Evolutionary conservation across 2,113 vertebrate species (phyloP).

Genomic region (Corythornis vintsioides): DNA sequence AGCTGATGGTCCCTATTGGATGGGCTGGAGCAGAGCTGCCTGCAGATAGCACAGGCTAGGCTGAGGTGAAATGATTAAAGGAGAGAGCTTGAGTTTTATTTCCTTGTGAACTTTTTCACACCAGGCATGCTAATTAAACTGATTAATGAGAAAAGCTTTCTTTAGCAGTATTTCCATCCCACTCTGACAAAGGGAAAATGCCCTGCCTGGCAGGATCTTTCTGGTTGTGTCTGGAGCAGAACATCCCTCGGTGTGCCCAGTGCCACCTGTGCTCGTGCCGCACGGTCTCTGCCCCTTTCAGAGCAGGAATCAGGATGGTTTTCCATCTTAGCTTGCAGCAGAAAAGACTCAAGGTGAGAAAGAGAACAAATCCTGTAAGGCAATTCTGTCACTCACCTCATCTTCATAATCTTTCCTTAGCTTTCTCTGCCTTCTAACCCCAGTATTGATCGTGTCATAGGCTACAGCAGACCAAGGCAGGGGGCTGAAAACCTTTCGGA

Average conservation of each 20-base stretch:
- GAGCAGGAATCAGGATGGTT: neutral
- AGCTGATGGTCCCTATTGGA: neutral
- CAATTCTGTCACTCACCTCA: slow-evolving; percentile 78
- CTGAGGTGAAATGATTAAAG: neutral
- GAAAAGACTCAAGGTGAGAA: slow-evolving; percentile 78
- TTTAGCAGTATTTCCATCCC: neutral
- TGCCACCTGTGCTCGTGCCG: fast-evolving
- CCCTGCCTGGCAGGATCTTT: neutral
- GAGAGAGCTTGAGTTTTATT: neutral
- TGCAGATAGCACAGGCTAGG: neutral
- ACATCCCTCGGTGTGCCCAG: neutral
- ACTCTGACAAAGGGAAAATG: neutral
- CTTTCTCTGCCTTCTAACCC: slow-evolving; percentile 76
- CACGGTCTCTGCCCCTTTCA: neutral
- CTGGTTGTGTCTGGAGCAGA: neutral
- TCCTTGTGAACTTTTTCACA: neutral
- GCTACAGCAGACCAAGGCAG: slow-evolving; percentile 77
- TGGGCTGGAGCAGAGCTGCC: neutral
- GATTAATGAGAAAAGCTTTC: neutral
- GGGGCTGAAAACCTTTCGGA: slow-evolving; percentile 83
- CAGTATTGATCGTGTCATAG: slow-evolving; percentile 83
- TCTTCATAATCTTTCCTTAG: slow-evolving; percentile 82
- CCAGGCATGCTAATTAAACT: neutral
- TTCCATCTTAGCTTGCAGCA: slow-evolving; percentile 51
- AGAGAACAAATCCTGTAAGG: slow-evolving; percentile 75